Percentiles rank a stretch among this genome's conserved stretches.
Evolutionary conservation across 2,797 vertebrate species (phyloP).

Genomic region (Pempheris klunzingeri): DNA sequence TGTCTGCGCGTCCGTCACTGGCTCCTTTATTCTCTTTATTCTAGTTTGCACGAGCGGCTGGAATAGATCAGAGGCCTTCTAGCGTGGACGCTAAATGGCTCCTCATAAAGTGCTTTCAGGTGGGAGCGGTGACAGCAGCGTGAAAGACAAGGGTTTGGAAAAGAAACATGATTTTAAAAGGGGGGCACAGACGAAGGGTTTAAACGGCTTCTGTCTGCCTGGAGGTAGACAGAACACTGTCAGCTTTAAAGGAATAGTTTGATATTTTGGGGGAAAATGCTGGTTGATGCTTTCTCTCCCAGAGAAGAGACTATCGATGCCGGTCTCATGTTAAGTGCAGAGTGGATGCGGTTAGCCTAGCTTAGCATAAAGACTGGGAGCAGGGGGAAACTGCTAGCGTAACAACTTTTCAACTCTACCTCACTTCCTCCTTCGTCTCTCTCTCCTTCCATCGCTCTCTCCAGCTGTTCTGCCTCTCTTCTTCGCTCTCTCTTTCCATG

Average conservation of each 20-base stretch:
- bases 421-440: too few species aligned
- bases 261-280: not conserved
- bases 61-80: slow-evolving; percentile 15
- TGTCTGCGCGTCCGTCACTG: not conserved
- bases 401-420: too few species aligned
- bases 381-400: too few species aligned
- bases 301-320: too few species aligned
- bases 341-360: too few species aligned
- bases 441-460: too few species aligned
- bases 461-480: too few species aligned
- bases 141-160: slow-evolving; percentile 36
- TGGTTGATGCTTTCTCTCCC: not conserved
- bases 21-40: not conserved
- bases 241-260: not conserved
- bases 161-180: slow-evolving; percentile 40
- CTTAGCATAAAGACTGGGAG: too few species aligned
- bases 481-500: too few species aligned
- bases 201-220: slow-evolving; percentile 25
- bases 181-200: slow-evolving; percentile 27
- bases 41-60: slow-evolving; percentile 12
- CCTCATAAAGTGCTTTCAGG: slow-evolving; percentile 27
- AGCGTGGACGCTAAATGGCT: slow-evolving; percentile 28
- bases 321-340: too few species aligned
- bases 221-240: not conserved
- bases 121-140: slow-evolving; percentile 30